Evolutionary conservation across 2,113 vertebrate genomes (phyloP).

Genomic region (human): DNA sequence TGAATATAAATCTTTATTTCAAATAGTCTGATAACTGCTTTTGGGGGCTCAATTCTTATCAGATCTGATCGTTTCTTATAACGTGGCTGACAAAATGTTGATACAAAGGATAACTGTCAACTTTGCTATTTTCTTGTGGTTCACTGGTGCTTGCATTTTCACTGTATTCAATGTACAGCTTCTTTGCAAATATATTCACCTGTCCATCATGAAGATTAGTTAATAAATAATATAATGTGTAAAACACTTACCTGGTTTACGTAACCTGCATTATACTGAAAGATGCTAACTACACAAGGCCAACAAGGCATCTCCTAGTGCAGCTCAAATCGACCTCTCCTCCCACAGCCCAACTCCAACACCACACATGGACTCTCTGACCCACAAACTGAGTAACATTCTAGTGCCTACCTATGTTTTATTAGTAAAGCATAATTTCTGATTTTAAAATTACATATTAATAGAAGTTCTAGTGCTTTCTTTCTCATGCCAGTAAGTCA

Average conservation of each 20-base stretch:
- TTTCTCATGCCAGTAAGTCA: neutral
- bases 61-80: neutral
- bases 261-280: neutral
- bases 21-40: neutral
- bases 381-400: neutral
- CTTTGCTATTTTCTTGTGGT: neutral
- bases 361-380: neutral
- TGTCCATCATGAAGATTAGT: neutral
- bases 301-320: neutral
- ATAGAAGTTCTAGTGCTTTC: neutral
- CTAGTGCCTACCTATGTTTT: neutral
- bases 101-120: neutral
- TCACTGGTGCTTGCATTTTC: neutral
- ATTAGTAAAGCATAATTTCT: neutral
- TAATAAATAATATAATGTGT: neutral
- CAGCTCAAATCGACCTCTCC: neutral
- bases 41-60: neutral
- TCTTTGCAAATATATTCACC: neutral
- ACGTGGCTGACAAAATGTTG: neutral
- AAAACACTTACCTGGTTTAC: neutral
- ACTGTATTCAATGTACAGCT: neutral
- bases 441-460: neutral
- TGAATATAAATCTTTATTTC: neutral
- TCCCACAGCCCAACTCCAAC: neutral
- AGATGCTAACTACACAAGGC: neutral